Base-by-base conservation (phyloP, 2,888 invertebrate species). In the Mimas tiliae region DNA sequence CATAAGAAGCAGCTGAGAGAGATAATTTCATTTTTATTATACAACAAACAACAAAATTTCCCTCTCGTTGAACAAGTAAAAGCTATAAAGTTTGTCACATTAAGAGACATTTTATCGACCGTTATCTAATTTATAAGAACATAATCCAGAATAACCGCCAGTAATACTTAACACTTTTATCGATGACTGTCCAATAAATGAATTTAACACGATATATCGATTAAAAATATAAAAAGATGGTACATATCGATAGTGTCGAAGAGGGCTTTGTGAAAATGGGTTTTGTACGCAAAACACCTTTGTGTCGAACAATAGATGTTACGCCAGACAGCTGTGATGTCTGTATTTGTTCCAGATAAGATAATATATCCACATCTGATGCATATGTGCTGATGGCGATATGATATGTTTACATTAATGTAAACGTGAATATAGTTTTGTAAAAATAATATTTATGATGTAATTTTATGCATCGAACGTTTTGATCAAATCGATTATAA, bases 241-340 rank as follows among this genome's bases (percentile, higher is more conserved):
- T 83, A 87, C 86, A 87, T 83, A 83, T 82, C 76, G 91, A 92
- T 91, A 90, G 68, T 79, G 87, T 85, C 86, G 76, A 76, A 71
- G 65, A 67, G 70, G 53, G 65, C 72, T 74, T 83, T 78, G 72
- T 71, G 74, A 74, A 76, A 78, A 77, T 72, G 71, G 74, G 81
- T 83, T 82, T 87, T 87, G 42, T 42, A 88, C 78, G 82, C 83
- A 80, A 86, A 89, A 90, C 93, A 92, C 92, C 91, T 93, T 92
- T 91, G 87, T 88, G 77, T 75, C 68, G 82, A 84, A 89, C 85
- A 87, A 87, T 84, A 84, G 87, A 83, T 89, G 87, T 90, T 90
- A 83, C 88, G 90, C 90, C 90, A 83, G 77, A 81, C 92, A 92
- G 91, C 87, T 92, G 92, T 78, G 86, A 87, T 82, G 86, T 79